phyloP scores from a whole-genome alignment of 2,797 vertebrate species.

The Dermochelys coriacea region DNA sequence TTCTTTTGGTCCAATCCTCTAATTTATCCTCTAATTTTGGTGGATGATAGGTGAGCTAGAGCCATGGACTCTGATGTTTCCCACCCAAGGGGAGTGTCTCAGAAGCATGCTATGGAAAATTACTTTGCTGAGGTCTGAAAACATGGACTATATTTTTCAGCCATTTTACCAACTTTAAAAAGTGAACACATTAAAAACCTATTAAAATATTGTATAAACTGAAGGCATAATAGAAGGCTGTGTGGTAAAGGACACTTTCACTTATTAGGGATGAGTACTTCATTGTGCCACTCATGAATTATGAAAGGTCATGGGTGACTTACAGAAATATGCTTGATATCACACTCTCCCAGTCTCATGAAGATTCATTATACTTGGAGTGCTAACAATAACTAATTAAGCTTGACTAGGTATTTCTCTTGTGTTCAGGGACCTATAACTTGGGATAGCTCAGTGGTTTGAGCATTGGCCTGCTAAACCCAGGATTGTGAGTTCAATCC shows the following conservation, averaged over 20 bases:
- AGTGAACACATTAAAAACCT: neutral
- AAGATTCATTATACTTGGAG: neutral
- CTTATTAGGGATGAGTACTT: neutral
- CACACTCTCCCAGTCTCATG: neutral
- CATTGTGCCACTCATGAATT: accelerated
- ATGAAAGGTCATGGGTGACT: neutral
- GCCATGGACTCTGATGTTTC: neutral
- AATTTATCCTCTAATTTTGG: neutral
- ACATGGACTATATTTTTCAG: neutral
- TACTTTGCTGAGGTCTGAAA: neutral
- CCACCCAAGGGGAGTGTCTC: neutral
- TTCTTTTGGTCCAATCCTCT: too few species aligned
- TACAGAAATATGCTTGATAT: neutral
- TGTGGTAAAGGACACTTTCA: neutral
- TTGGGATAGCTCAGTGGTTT: too few species aligned
- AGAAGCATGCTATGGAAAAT: neutral
- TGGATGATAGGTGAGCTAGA: neutral
- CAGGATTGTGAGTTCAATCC: too few species aligned
- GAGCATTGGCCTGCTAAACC: too few species aligned
- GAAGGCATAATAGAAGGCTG: neutral
- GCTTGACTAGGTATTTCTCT: neutral
- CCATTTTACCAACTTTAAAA: neutral
- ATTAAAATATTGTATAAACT: neutral
- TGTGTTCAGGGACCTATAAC: neutral
- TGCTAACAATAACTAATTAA: neutral